Base-by-base conservation (phyloP, 2,888 invertebrate species). In the Limnephilus rhombicus region DNA sequence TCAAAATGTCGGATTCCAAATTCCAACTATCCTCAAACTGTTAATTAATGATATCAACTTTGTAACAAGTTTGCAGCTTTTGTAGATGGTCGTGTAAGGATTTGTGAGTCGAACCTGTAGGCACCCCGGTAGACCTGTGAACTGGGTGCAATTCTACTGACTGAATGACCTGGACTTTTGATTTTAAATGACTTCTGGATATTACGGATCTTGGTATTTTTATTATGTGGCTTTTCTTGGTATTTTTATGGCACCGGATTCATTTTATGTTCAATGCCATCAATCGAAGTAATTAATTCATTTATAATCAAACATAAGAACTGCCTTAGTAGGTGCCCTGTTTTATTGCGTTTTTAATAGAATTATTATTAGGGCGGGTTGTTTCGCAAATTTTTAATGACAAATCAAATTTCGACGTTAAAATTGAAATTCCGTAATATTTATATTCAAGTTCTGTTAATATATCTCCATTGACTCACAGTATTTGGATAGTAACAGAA, bases 91-190 rank as follows among this genome's bases (percentile, higher is more conserved):
- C 83, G 3, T 83, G 83, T 83, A 24, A 24, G 34, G 18, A 12
- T 83, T 83, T 83, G 11, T 34, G 9, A 24, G 15, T 24, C 37
- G 24, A 24, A 83, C 37, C 18, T 83, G 34, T 37, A 37, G 37
- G 83, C 37, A 83, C 83, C 83, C 83, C 3, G 15, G 34, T 41
- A 83, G 83, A 37, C 83, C 83, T 9, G 37, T 34, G 37, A 34
- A 83, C 37, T 41, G 83, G 83, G 83, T 83, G 83, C 83, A 83
- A 34, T 41, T 37, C 83, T 18, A 83, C 83, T 83, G 83, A 83
- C 83, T 83, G 83, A 83, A 41, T 83, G 83, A 83, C 83, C 83
- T 83, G 83, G 83, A 83, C 37, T 34, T 41, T 83, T 34, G 83
- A 34, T 41, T 83, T 37, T 37, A 68, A 68, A 68, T 68, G 68